Evolutionary conservation across 2,113 vertebrate species (phyloP).

Genomic region (Pygoscelis antarcticus): DNA sequence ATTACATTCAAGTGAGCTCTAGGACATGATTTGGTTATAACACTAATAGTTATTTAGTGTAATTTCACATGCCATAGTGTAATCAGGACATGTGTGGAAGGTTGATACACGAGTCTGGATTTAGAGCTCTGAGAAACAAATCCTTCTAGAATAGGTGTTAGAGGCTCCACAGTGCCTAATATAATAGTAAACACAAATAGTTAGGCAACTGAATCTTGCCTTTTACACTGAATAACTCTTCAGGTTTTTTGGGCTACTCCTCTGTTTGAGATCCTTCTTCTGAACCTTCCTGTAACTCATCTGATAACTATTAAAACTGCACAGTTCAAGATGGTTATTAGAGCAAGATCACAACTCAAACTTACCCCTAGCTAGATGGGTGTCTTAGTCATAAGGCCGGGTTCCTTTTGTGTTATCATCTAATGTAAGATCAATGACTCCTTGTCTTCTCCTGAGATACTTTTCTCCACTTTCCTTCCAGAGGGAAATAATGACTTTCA

Average conservation of each 20-base stretch:
- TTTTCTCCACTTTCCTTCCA: not conserved
- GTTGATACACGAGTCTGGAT: not conserved
- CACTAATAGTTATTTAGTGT: not conserved
- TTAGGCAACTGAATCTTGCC: not conserved
- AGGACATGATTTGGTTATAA: not conserved
- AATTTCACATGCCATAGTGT: not conserved
- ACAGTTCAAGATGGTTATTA: not conserved
- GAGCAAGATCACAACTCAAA: not conserved
- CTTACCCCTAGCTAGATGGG: not conserved
- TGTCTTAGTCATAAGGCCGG: not conserved
- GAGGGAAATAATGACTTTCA: not conserved
- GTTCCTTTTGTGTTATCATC: not conserved
- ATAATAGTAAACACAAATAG: not conserved
- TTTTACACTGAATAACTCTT: not conserved
- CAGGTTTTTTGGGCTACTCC: not conserved
- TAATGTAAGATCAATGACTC: not conserved
- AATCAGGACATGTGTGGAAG: not conserved
- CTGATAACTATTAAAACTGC: not conserved
- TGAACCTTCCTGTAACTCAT: not conserved
- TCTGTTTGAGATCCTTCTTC: not conserved
- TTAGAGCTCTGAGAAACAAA: not conserved
- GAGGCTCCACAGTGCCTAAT: not conserved
- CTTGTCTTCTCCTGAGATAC: not conserved
- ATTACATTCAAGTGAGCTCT: not conserved
- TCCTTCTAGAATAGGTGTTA: not conserved